Evolutionary conservation across 2,888 invertebrate genomes (phyloP).

Genomic region (Synanthedon tipuliformis): DNA sequence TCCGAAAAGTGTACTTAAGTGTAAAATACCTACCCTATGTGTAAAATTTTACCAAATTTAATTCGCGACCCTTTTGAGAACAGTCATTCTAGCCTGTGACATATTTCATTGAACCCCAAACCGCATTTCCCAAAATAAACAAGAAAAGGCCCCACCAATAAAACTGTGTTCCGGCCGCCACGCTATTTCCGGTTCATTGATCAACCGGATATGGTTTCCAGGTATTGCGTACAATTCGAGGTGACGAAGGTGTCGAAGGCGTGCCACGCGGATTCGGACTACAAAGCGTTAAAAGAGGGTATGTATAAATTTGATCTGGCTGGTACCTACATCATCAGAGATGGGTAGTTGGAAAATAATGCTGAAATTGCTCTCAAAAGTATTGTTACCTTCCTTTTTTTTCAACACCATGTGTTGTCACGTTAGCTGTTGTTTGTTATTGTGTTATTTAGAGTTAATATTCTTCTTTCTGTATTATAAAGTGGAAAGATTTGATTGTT

Average conservation of each 20-base stretch:
- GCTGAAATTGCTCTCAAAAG: background rate
- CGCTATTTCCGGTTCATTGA: background rate
- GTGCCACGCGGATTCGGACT: constrained; percentile 80
- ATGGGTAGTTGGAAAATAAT: background rate
- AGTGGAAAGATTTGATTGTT: no score
- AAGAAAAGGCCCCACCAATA: background rate
- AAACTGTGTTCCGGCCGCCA: background rate
- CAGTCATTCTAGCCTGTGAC: background rate
- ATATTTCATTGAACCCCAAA: background rate
- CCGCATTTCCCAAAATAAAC: background rate
- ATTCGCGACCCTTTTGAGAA: no score
- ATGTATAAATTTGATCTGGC: constrained; percentile 7
- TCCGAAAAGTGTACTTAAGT: no score
- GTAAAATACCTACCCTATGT: no score
- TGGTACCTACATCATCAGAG: no score
- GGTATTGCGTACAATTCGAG: constrained; percentile 89
- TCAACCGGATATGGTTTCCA: constrained; percentile 50
- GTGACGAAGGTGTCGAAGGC: constrained; percentile 85
- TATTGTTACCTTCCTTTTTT: no score
- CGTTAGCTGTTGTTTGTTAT: no score
- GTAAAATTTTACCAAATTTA: no score
- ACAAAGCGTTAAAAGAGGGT: constrained; percentile 82
- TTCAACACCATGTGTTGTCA: no score
- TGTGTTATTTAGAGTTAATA: no score
- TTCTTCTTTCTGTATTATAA: no score